phyloP scores from a whole-genome alignment of 2,888 invertebrate species.

The Agrotis ipsilon region DNA sequence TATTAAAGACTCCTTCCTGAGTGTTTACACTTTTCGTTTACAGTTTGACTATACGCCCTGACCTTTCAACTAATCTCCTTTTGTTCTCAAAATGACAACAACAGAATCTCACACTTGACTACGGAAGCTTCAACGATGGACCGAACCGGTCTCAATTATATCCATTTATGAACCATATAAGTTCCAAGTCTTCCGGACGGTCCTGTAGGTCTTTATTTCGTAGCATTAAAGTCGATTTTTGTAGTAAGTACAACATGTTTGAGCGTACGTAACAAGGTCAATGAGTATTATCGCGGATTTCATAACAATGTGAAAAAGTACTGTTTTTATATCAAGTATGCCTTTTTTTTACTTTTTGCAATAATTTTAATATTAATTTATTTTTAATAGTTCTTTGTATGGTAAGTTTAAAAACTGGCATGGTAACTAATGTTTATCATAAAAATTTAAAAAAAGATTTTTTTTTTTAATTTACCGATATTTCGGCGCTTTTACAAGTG shows the following conservation, averaged over 20 bases:
- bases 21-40: too few relatives aligned
- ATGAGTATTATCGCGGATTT: constrained; percentile 23
- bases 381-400: constrained; percentile 35
- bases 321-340: not conserved
- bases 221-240: not conserved
- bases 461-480: too few relatives aligned
- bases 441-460: too few relatives aligned
- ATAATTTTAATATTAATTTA: constrained; percentile 2
- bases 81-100: constrained; percentile 18
- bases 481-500: too few relatives aligned
- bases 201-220: not conserved
- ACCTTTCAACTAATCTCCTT: constrained; percentile 31
- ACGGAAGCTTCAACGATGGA: constrained; percentile 40
- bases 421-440: too few relatives aligned
- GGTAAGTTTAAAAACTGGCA: not conserved
- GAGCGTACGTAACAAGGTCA: constrained; percentile 36
- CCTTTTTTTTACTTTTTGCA: constrained; percentile 13
- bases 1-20: too few relatives aligned
- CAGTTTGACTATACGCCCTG: not conserved
- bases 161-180: constrained; percentile 47
- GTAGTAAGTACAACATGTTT: not conserved
- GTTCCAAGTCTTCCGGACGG: constrained; percentile 48
- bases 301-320: constrained; percentile 31
- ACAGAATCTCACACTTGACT: constrained; percentile 31
- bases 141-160: constrained; percentile 42